Conservation (phyloP, 2,113 vertebrate species). For the Pedetes capensis region DNA sequence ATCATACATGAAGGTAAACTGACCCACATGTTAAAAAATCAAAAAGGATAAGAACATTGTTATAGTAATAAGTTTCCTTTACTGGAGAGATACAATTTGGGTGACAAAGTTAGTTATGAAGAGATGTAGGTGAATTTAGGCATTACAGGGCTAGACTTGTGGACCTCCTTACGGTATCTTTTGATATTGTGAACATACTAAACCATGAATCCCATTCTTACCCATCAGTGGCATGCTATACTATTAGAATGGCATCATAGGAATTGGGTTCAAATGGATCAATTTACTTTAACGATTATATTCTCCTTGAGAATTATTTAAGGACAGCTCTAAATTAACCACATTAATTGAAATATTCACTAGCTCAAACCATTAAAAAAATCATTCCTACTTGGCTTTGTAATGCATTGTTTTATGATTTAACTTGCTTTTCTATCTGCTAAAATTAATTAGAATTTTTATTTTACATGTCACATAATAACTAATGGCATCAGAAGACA, state of each 20-base stretch:
- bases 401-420: neutral
- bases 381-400: neutral
- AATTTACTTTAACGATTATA: neutral
- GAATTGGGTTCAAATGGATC: neutral
- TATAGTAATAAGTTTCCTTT: neutral
- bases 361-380: neutral
- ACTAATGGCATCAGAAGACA: neutral
- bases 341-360: neutral
- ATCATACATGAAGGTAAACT: neutral
- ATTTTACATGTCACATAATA: neutral
- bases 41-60: neutral
- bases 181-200: neutral
- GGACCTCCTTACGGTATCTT: neutral
- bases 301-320: neutral
- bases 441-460: slow-evolving; percentile 34
- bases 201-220: neutral
- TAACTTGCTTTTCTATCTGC: neutral
- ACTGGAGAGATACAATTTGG: neutral
- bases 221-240: neutral
- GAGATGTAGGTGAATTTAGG: neutral
- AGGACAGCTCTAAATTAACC: neutral
- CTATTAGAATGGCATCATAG: neutral
- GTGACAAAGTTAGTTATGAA: neutral
- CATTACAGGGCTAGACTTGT: neutral
- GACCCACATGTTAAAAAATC: neutral